Conservation (phyloP, 2,113 vertebrate species). For the Rhabdornis inornatus region DNA sequence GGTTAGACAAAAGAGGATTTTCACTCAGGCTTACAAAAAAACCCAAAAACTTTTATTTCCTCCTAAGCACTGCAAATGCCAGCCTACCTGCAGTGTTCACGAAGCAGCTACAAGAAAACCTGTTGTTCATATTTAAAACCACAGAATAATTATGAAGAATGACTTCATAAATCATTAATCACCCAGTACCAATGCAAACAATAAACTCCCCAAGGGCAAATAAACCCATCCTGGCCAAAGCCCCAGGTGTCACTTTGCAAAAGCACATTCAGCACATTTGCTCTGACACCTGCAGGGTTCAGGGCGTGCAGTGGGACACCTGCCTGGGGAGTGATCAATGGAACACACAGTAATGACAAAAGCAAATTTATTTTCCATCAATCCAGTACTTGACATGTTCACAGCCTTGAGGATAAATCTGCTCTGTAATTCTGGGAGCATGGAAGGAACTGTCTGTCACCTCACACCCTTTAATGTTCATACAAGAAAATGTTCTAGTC, state of each 20-base stretch:
- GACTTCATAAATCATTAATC: background rate
- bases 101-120: background rate
- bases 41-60: fast-evolving
- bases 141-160: background rate
- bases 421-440: background rate
- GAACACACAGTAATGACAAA: background rate
- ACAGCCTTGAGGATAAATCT: background rate
- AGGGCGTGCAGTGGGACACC: background rate
- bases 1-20: background rate
- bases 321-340: background rate
- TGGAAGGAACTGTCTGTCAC: background rate
- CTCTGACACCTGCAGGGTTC: background rate
- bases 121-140: background rate
- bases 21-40: background rate
- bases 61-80: background rate
- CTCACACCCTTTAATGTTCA: background rate
- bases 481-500: background rate
- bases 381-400: background rate
- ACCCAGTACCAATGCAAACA: background rate
- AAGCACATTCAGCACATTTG: background rate
- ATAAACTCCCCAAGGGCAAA: background rate
- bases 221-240: background rate
- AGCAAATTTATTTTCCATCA: background rate
- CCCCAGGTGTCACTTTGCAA: background rate
- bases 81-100: background rate